Base-by-base conservation (phyloP, 2,113 vertebrate species). In the Sitta europaea region DNA sequence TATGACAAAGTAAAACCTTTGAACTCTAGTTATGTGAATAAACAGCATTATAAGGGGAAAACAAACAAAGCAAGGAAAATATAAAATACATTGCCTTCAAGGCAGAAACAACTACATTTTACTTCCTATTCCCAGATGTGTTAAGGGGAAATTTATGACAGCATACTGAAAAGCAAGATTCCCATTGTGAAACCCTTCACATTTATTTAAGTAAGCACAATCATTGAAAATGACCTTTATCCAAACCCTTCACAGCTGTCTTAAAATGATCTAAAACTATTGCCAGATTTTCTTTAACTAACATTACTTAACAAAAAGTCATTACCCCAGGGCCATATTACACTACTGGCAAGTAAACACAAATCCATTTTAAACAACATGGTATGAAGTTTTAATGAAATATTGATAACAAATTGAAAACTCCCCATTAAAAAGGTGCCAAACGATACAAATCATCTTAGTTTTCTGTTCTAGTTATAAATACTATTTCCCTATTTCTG, bases 181-280 rank as follows among this genome's bases (percentile, higher is more conserved):
- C 96, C 97, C 97, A 97, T 97, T 97, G 96, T 97, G 97, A 97
- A 97, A 93, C 84, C 93, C 90, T 97, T 97, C 96, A 97, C 97
- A 98, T 98, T 98, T 97, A 98, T 97, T 97, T 97, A 97, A 96
- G 97, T 96, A 97, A 97, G 97, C 96, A 95, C 96, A 98, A 97
- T 97, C 97, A 96, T 23, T 97, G 97, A 97, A 98, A 98, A 97
- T 98, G 98, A 98, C 97, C 97, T 98, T 98, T 98, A 97, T 96
- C 90, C 95, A 98, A 97, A 97, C 96, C 93, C 93, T 97, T 97
- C 96, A 97, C 95, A 96, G 97, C 84, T 92, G 97, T 93, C 97
- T 97, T 97, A 97, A 98, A 98, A 98, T 98, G 95, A 98, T 97
- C 96, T 97, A 97, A 97, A 98, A 98, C 96, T 97, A 97, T 96